Conservation (phyloP, 2,797 vertebrate species). For the Falco novaeseelandiae region DNA sequence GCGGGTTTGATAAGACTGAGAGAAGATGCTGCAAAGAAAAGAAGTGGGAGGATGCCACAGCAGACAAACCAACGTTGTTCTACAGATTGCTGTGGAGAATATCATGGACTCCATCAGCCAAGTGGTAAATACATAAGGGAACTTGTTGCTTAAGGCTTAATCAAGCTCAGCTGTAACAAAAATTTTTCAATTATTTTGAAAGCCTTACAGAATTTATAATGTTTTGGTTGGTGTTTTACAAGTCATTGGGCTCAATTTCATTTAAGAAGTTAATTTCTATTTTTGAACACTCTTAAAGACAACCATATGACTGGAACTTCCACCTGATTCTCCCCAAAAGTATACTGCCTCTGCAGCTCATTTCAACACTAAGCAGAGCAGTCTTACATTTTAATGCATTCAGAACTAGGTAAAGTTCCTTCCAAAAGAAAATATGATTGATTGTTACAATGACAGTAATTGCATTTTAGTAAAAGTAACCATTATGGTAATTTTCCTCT, state of each 20-base stretch:
- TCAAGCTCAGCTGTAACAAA: neutral
- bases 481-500: constrained; percentile 83
- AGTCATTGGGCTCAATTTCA: neutral
- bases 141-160: neutral
- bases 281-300: constrained; percentile 9
- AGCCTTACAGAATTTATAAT: constrained; percentile 25
- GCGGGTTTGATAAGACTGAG: neutral
- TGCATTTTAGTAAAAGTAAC: constrained; percentile 84
- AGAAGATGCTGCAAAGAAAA: neutral
- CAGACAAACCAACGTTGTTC: neutral
- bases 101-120: neutral
- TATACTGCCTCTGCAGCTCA: constrained; percentile 45
- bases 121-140: neutral
- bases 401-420: constrained; percentile 75
- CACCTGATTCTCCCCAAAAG: constrained; percentile 17
- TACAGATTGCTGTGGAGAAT: neutral
- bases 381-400: constrained; percentile 76
- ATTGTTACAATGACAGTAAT: constrained; percentile 85
- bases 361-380: constrained; percentile 56
- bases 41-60: neutral
- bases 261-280: neutral
- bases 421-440: constrained; percentile 79
- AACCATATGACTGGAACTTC: constrained; percentile 17
- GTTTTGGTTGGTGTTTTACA: constrained; percentile 38
- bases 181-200: neutral